These are phyloP conservation scores for Spea bombifrons DNA, from an alignment of 2,113 vertebrate genomes.

Conservation along the genomic window DNA sequence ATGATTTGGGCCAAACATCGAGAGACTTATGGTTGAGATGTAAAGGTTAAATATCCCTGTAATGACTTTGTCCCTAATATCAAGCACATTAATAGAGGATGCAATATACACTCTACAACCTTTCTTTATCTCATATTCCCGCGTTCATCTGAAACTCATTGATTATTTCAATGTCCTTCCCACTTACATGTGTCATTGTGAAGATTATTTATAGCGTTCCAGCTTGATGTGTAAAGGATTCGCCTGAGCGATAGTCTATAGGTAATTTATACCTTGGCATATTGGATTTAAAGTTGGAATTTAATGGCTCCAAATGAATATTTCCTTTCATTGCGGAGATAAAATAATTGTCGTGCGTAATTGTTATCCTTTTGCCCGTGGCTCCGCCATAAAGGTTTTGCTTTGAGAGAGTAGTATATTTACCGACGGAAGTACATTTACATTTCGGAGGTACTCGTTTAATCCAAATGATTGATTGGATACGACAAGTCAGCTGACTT, in stretches of 20 bases:
- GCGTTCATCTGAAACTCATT: conserved; percentile 57
- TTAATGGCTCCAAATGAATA: conserved; percentile 62
- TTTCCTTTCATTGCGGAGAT: conserved; percentile 63
- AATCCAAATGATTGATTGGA: conserved; percentile 52
- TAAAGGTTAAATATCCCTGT: conserved; percentile 34
- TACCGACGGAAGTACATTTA: conserved; percentile 58
- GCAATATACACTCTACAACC: conserved; percentile 47
- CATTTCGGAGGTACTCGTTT: conserved; percentile 58
- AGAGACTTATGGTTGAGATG: conserved; percentile 23
- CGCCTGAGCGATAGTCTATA: conserved; percentile 57
- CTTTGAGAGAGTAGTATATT: conserved; percentile 57
- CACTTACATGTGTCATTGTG: conserved; percentile 60
- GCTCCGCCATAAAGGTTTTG: conserved; percentile 58
- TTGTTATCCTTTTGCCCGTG: conserved; percentile 54
- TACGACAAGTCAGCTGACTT: conserved; percentile 45
- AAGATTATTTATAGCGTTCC: conserved; percentile 61
- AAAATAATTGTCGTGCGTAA: conserved; percentile 61
- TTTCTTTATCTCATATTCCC: conserved; percentile 54
- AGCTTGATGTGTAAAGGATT: conserved; percentile 65
- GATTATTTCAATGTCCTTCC: conserved; percentile 57
- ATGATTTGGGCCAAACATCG: neutral
- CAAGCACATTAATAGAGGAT: conserved; percentile 55
- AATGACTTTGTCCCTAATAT: conserved; percentile 42
- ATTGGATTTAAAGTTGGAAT: conserved; percentile 64
- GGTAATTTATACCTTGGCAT: conserved; percentile 66